Evolutionary conservation across 2,888 invertebrate genomes (phyloP), one percentile per base, ranked within the genome.

Genomic region (Physocephala rufipes): DNA sequence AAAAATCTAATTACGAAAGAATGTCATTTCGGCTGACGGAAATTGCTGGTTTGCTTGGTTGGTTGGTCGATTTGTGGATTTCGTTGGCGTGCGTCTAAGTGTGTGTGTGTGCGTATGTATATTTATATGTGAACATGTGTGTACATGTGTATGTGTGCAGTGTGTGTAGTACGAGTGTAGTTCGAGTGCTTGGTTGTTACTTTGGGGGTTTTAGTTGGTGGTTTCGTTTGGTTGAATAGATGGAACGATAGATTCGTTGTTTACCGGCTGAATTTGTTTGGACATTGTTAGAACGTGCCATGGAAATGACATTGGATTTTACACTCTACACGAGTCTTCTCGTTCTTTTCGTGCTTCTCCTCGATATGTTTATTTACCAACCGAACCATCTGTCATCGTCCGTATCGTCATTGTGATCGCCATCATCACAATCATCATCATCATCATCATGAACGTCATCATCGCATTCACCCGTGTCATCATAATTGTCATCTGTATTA

Each of bases 1-100:
- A 28, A 64, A 73, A 74, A 71, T 69, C 69, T 73, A 75, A 73
- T 75, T 73, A 75, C 64, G 71, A 63, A 66, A 64, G 58, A 66
- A 36, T 66, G n/a, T 24, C 30, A 30, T 55, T 55, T 55, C 24
- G 15, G 36, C 36, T 21, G 36, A 9, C 9, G 36, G 9, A 36
- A 36, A 36, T 4, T 7, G 36, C 5, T 36, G 4, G 36, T 9
- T 36, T 36, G 36, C 5, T 36, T 36, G 36, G 36, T 36, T 15
- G 26, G 26, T n/a, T 2, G 21, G 49, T 28, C 7, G 26, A 26
- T 63, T 24, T 16, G 58, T 58, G 58, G 9, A 28, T 24, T 24
- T 5, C 13, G 19, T 53, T 19, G 24, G 53, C 19, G 24, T 19
- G 16, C 2, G 24, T 21, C 26, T 21, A n/a, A 26, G 24, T 59